phyloP scores from a whole-genome alignment of 1,140 invertebrate species.

The Ostrea edulis region DNA sequence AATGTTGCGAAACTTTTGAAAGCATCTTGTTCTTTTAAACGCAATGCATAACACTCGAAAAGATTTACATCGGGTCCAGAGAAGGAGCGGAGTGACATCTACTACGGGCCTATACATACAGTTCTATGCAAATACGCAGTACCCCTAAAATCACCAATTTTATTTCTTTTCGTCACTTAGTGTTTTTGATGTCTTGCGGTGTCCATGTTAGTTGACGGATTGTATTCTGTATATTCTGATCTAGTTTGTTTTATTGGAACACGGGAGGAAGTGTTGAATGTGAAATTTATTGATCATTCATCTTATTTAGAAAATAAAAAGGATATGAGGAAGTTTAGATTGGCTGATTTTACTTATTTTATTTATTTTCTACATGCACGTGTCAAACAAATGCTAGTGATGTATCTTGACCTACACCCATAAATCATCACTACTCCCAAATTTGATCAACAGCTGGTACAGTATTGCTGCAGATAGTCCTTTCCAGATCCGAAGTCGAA shows the following conservation, averaged over 20 bases:
- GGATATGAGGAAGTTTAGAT: not conserved
- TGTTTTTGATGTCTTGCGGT: too few species aligned
- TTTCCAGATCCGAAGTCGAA: not conserved
- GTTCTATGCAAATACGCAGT: too few species aligned
- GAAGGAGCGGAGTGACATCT: too few species aligned
- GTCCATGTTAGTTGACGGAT: too few species aligned
- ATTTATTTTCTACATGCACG: not conserved
- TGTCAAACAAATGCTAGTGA: not conserved
- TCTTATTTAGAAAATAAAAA: not conserved
- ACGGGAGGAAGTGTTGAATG: not conserved
- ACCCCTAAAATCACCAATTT: too few species aligned
- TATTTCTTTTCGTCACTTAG: too few species aligned
- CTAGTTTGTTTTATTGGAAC: not conserved
- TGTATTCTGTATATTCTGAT: not conserved
- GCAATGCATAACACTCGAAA: too few species aligned
- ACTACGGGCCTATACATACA: too few species aligned
- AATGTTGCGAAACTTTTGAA: too few species aligned
- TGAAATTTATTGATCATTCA: not conserved
- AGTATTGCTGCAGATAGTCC: not conserved
- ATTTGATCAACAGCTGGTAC: not conserved
- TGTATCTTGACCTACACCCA: not conserved
- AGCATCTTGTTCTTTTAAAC: too few species aligned
- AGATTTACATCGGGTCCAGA: too few species aligned
- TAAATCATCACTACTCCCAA: not conserved
- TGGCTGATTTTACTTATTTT: not conserved